Percentiles rank a stretch among this genome's conserved stretches.
Evolutionary conservation across 2,113 vertebrate genomes (phyloP).

Genomic region (Nyctereutes procyonoides): DNA sequence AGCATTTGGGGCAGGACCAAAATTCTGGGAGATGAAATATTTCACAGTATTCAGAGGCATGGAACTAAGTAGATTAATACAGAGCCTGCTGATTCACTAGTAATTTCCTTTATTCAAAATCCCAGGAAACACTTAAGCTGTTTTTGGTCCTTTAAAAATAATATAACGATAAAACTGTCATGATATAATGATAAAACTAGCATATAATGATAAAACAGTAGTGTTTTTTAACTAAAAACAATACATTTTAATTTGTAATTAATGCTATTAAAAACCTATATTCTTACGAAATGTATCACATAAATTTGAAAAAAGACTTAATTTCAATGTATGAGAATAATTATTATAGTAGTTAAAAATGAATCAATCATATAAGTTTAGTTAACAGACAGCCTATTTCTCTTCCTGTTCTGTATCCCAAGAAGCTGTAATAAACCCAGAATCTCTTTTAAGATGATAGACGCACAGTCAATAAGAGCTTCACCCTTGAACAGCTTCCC

Average conservation of each 20-base stretch:
- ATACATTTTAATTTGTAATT: background rate
- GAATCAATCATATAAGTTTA: background rate
- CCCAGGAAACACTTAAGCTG: background rate
- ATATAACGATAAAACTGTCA: background rate
- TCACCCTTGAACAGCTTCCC: background rate
- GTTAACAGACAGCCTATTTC: slow-evolving; percentile 3
- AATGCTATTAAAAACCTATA: background rate
- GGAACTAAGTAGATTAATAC: background rate
- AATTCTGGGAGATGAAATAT: slow-evolving; percentile 2
- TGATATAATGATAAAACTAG: background rate
- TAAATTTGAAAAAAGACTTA: slow-evolving; percentile 27
- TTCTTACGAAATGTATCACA: background rate
- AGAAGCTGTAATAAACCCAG: background rate
- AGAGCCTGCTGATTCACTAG: background rate
- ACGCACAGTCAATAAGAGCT: background rate
- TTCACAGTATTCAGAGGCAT: background rate
- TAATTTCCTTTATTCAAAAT: background rate
- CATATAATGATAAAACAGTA: background rate
- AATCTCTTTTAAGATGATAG: background rate
- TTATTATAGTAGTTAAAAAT: background rate
- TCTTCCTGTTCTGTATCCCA: background rate
- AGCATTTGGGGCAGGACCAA: background rate
- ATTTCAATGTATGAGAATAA: background rate
- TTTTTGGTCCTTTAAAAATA: background rate
- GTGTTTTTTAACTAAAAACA: background rate